A percentile compares a stretch with the other conserved stretches of the same genome.
Conservation (phyloP, 2,113 vertebrate genomes). For the Ornithorhynchus anatinus region DNA sequence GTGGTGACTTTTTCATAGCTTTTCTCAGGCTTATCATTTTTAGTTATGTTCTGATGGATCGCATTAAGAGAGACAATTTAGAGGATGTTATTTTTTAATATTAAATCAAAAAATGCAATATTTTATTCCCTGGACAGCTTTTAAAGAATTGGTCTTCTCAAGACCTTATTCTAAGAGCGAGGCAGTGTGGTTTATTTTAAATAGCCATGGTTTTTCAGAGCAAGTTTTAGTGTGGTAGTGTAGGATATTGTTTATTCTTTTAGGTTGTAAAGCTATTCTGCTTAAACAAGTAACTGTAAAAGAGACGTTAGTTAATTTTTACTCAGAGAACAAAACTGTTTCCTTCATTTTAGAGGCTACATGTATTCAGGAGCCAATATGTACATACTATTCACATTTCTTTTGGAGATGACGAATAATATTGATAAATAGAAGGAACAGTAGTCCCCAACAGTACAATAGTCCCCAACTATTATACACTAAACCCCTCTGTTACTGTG, state of each 20-base stretch:
- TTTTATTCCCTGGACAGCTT: slow-evolving; percentile 38
- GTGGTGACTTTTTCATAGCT: background rate
- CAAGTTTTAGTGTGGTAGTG: slow-evolving; percentile 48
- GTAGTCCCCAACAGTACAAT: slow-evolving; percentile 14
- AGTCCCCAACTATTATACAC: slow-evolving; percentile 35
- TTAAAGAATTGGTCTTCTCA: slow-evolving; percentile 51
- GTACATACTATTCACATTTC: slow-evolving; percentile 36
- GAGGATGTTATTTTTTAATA: background rate
- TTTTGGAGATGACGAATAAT: slow-evolving; percentile 54
- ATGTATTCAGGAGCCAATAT: slow-evolving; percentile 54
- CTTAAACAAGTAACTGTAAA: slow-evolving; percentile 59
- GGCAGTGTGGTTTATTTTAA: slow-evolving; percentile 53
- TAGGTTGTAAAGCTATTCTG: slow-evolving; percentile 59
- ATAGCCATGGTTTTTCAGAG: slow-evolving; percentile 43
- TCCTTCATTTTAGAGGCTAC: slow-evolving; percentile 50
- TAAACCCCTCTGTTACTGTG: slow-evolving; percentile 34
- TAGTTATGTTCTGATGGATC: slow-evolving; percentile 36
- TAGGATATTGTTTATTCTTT: slow-evolving; percentile 63
- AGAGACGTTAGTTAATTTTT: slow-evolving; percentile 66
- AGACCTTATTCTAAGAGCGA: slow-evolving; percentile 47
- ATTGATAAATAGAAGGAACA: slow-evolving; percentile 53
- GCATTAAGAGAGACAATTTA: slow-evolving; percentile 2
- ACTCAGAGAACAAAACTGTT: slow-evolving; percentile 63
- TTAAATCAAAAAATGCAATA: slow-evolving; percentile 48
- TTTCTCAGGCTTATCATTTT: slow-evolving; percentile 28